A percentile compares a stretch with the other conserved stretches of the same genome.
phyloP scores from a whole-genome alignment of 2,113 vertebrate genomes.

The Ceyx melanurus region DNA sequence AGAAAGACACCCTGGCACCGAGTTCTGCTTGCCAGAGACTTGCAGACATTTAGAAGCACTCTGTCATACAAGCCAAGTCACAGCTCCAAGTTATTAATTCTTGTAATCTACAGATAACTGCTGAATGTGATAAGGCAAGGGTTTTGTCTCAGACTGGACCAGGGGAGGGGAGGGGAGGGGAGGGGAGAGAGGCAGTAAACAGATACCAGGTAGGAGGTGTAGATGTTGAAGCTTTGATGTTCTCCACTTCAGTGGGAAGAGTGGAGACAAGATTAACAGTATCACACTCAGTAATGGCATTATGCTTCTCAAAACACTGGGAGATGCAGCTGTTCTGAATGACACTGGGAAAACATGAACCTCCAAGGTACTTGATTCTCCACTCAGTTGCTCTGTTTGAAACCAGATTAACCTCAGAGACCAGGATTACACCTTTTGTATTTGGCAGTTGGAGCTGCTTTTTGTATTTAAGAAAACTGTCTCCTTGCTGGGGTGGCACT shows the following conservation, averaged over 20 bases:
- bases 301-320: not conserved
- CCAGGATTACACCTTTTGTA: not conserved
- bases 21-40: not conserved
- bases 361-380: not conserved
- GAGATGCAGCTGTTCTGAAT: not conserved
- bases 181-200: not conserved
- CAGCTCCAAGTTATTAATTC: not conserved
- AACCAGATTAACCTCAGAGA: not conserved
- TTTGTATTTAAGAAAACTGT: not conserved
- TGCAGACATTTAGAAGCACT: not conserved
- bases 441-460: not conserved
- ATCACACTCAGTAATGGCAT: not conserved
- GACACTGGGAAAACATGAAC: not conserved
- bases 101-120: conserved; percentile 9
- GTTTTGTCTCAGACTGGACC: not conserved
- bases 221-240: conserved; percentile 3
- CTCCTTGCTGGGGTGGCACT: not conserved
- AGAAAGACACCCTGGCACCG: not conserved
- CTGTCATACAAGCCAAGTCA: not conserved
- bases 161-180: not conserved
- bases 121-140: conserved; percentile 35
- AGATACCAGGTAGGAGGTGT: not conserved
- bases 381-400: not conserved
- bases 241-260: not conserved
- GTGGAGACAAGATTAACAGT: not conserved